These are phyloP conservation scores for Caenorhabditis auriculariae DNA, from an alignment of 2,888 invertebrate species.

Conservation along the genomic window DNA sequence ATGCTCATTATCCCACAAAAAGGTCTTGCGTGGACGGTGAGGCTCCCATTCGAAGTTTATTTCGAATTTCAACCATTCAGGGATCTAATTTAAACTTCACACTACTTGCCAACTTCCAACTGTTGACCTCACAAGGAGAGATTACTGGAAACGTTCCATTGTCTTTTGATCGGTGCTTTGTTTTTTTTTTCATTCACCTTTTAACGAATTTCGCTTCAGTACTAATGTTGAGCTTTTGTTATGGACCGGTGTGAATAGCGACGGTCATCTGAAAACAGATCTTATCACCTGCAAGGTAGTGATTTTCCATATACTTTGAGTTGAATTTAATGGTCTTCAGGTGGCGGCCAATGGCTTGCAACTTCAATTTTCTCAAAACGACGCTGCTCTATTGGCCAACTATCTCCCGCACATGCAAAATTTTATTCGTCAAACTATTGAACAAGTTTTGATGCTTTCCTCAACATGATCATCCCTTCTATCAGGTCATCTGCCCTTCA, in stretches of 20 bases:
- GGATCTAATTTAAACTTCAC: slow-evolving; percentile 56
- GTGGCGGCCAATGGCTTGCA: slow-evolving; percentile 52
- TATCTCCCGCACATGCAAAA: slow-evolving; percentile 58
- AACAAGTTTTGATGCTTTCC: slow-evolving; percentile 34
- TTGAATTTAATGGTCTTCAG: slow-evolving; percentile 3
- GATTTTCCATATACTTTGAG: too few relatives aligned
- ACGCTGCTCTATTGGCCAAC: slow-evolving; percentile 50
- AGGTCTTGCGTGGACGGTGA: slow-evolving; percentile 57
- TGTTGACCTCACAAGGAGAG: slow-evolving; percentile 50
- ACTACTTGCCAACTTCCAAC: slow-evolving; percentile 47
- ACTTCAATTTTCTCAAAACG: slow-evolving; percentile 49
- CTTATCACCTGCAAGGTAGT: slow-evolving; percentile 48
- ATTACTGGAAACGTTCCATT: slow-evolving; percentile 58
- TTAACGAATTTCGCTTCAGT: too few relatives aligned
- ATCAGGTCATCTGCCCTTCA: slow-evolving; percentile 58
- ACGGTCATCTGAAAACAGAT: slow-evolving; percentile 61
- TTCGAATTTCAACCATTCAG: slow-evolving; percentile 26
- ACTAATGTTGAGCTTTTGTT: slow-evolving; percentile 54
- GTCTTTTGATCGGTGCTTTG: slow-evolving; percentile 53
- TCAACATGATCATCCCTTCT: not conserved
- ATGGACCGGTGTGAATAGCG: slow-evolving; percentile 56
- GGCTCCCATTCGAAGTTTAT: not conserved
- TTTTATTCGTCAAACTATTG: slow-evolving; percentile 52
- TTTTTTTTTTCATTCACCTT: too few relatives aligned
- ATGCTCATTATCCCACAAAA: slow-evolving; percentile 45